Evolutionary conservation across 1,140 invertebrate genomes (phyloP), one percentile per base, ranked within the genome.

Genomic region (Eciton burchellii): DNA sequence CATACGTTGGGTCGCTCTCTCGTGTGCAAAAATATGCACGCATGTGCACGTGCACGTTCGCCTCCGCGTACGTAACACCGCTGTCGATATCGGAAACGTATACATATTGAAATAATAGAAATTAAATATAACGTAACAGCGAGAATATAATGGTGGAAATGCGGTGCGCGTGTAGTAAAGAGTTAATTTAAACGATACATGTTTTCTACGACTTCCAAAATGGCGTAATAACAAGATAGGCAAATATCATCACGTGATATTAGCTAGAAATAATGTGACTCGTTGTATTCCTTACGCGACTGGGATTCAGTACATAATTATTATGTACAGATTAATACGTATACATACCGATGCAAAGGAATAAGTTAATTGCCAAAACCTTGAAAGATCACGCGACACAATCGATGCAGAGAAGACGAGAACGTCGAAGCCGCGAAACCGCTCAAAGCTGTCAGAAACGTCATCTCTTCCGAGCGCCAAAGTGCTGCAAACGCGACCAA

Each of bases 51-150:
- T n/a, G 5, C 11, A 29, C n/a, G 21, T 70, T 79, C 45, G 12
- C 29, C 14, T 41, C 26, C 24, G 47, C 68, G 35, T 43, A 76
- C n/a, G n/a, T 26, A n/a, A 54, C 19, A 54, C 52, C 29, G 21
- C 16, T 19, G 24, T 49, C 45, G 47, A 68, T 79, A 54, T 79
- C 14, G 68, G 68, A 79, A 68, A 45, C 70, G 56, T 12, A 79
- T 56, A 70, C 54, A n/a, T n/a, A n/a, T n/a, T n/a, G n/a, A n/a
- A n/a, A n/a, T n/a, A n/a, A n/a, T n/a, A n/a, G n/a, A n/a, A n/a
- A n/a, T 57, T 11, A 26, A 79, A 70, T 56, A 68, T 35, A 35
- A 35, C 35, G 35, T 35, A 35, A 35, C 35, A 35, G 35, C 2
- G 35, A 6, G 35, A 35, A 6, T 35, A 35, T 68, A 77, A 68